These are phyloP conservation scores for Aphis gossypii DNA, from an alignment of 1,140 invertebrate species.

Conservation along the genomic window DNA sequence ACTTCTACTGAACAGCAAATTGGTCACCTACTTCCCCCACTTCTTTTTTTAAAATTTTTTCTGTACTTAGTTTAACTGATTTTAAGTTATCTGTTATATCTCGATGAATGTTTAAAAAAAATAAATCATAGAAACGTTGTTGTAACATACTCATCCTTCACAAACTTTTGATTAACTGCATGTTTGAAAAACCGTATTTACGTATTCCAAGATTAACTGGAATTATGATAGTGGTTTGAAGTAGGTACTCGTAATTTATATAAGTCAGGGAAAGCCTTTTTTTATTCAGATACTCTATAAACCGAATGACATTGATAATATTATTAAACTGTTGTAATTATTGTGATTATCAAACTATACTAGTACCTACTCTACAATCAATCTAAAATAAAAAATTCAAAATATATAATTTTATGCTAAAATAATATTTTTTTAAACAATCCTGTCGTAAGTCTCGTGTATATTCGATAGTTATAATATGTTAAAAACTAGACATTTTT, in stretches of 20 bases:
- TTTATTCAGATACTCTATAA: too few species aligned
- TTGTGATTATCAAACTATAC: neutral
- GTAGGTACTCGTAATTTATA: neutral
- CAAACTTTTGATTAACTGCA: neutral
- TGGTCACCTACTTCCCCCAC: too few species aligned
- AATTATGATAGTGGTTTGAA: neutral
- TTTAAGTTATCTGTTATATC: too few species aligned
- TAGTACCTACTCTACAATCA: neutral
- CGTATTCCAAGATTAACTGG: neutral
- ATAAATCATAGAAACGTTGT: too few species aligned
- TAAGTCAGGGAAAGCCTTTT: neutral
- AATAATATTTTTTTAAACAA: neutral
- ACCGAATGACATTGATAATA: neutral
- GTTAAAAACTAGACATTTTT: too few species aligned
- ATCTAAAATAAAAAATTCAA: neutral
- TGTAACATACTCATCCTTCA: too few species aligned
- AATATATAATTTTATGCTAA: neutral
- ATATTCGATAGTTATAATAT: too few species aligned
- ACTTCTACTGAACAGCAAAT: too few species aligned
- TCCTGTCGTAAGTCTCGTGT: neutral
- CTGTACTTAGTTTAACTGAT: too few species aligned
- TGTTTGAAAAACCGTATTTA: too few species aligned
- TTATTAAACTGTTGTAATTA: neutral
- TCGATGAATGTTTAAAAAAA: too few species aligned
- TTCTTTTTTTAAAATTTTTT: too few species aligned